Evolutionary conservation across 2,113 vertebrate genomes (phyloP), one percentile per base, ranked within the genome.

Genomic region (Oenanthe melanoleuca): DNA sequence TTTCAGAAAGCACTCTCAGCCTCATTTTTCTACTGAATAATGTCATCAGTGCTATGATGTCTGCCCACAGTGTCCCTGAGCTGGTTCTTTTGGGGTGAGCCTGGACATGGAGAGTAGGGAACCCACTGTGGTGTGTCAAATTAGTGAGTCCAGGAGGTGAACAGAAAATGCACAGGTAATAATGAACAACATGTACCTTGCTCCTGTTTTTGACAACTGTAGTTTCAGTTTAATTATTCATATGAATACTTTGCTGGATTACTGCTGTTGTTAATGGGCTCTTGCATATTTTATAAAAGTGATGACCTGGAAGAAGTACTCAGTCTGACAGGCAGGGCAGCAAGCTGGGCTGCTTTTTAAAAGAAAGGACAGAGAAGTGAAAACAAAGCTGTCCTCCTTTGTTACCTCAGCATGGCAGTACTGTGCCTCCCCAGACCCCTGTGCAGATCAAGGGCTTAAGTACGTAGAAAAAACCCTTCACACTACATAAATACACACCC

Each of bases 201-300:
- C 42, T 95, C 1, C 0, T 59, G 19, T 59, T 80, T 74, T 74
- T 91, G 78, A 88, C 50, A 89, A 84, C 38, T 33, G 33, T 42
- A 72, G 26, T 84, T 96, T 86, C 64, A 38, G 31, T 93, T 95
- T 88, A 88, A 91, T 96, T 96, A 94, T 93, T 96, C 79, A 80
- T 78, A 44, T 10, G 31, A 79, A 80, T 81, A 61, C 6, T 70
- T 94, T 77, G 47, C 55, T 61, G 67, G 64, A 65, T 84, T 72
- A 31, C 31, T 75, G 53, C 49, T 61, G 5, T 37, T 80, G 56
- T 66, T 83, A 95, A 63, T 8, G 24, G 83, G 60, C 14, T 69
- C 25, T 52, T 91, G 86, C 71, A 84, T 92, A 91, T 96, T 95
- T 95, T 84, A 92, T 88, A 49, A 37, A 92, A 82, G 31, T 88